Evolutionary conservation across 2,113 vertebrate genomes (phyloP).

Genomic region (Gorsachius goisagi): DNA sequence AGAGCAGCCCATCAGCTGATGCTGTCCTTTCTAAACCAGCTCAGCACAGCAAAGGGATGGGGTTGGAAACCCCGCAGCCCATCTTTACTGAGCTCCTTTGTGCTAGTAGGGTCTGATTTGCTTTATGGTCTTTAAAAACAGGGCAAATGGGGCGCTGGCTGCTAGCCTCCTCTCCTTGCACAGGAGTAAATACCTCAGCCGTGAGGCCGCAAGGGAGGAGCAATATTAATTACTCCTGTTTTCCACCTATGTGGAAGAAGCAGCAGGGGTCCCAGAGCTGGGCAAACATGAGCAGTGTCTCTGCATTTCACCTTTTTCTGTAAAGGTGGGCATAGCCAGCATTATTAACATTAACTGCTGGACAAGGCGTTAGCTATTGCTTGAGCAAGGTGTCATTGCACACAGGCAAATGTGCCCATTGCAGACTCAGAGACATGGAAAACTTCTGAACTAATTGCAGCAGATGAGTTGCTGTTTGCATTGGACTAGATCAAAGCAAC

Average conservation of each 20-base stretch:
- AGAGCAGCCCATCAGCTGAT: neutral
- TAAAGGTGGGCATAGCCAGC: neutral
- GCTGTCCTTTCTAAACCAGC: neutral
- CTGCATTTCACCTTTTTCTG: neutral
- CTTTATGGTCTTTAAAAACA: neutral
- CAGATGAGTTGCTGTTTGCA: neutral
- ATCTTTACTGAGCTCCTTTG: neutral
- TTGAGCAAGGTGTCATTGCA: neutral
- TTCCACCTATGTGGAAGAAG: neutral
- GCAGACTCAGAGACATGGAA: neutral
- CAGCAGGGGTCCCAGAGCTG: neutral
- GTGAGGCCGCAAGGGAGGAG: neutral
- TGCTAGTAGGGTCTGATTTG: accelerated
- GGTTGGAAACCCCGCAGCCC: neutral
- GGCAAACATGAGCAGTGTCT: neutral
- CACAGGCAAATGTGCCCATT: neutral
- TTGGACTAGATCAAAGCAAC: neutral
- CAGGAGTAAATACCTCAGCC: neutral
- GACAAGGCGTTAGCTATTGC: neutral
- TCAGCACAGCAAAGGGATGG: neutral
- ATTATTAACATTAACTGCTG: neutral
- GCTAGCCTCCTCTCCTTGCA: neutral
- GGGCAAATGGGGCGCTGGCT: neutral
- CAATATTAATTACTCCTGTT: neutral
- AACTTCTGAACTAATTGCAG: neutral